Evolutionary conservation across 2,113 vertebrate species (phyloP).

Genomic region (Menura novaehollandiae): DNA sequence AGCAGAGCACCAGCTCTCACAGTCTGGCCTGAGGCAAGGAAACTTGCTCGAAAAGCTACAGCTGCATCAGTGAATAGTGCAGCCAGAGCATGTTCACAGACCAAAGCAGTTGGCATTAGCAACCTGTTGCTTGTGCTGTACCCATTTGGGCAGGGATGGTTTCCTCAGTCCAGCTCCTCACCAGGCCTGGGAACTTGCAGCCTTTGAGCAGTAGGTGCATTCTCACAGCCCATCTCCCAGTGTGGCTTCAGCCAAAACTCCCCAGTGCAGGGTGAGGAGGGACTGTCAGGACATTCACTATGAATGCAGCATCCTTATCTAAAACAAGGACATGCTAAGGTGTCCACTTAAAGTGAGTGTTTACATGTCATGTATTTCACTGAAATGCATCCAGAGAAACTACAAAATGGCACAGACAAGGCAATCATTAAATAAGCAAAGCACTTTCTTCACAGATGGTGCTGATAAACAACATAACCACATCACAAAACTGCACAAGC

Average conservation of each 20-base stretch:
- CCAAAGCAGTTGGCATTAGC: background rate
- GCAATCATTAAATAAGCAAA: background rate
- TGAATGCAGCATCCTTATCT: background rate
- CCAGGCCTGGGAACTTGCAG: background rate
- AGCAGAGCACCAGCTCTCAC: background rate
- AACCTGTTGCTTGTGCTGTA: background rate
- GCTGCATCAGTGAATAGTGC: background rate
- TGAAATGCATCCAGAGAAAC: background rate
- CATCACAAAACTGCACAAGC: background rate
- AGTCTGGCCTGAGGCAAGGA: background rate
- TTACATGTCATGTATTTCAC: background rate
- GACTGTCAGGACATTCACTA: background rate
- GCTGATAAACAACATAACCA: background rate
- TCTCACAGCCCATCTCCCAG: background rate
- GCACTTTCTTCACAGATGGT: background rate
- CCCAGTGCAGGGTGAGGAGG: background rate
- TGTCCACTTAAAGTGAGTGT: background rate
- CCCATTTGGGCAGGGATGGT: background rate
- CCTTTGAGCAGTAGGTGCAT: background rate
- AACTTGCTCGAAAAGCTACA: background rate
- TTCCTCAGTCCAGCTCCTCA: background rate
- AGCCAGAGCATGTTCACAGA: background rate
- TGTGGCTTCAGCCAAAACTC: accelerated
- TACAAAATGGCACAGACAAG: background rate
- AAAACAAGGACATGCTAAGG: background rate